Conservation (phyloP, 1,140 invertebrate genomes). For the Eriocheir sinensis region DNA sequence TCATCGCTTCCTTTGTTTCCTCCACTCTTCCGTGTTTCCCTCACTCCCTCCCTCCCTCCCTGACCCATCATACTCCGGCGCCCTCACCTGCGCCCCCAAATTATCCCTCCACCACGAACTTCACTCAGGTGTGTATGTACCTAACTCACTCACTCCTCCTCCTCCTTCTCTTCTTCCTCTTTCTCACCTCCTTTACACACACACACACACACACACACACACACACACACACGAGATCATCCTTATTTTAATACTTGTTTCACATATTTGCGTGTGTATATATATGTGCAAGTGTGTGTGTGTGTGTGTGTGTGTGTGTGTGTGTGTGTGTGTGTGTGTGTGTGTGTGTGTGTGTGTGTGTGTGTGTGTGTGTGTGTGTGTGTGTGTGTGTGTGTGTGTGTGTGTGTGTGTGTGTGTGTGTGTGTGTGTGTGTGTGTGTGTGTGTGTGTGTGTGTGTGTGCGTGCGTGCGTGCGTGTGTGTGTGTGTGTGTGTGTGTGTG, state of each 20-base stretch:
- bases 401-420: neutral
- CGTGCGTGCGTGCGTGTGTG: neutral
- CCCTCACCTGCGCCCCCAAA: neutral
- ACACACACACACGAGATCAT: neutral
- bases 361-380: neutral
- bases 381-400: neutral
- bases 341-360: neutral
- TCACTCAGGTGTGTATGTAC: neutral
- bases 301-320: neutral
- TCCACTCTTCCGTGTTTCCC: neutral
- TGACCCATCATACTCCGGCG: neutral
- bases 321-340: neutral
- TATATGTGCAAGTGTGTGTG: neutral
- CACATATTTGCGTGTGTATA: neutral
- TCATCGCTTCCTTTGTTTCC: no score
- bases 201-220: neutral
- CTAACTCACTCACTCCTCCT: neutral
- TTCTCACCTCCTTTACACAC: neutral
- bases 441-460: neutral
- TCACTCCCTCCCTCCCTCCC: neutral
- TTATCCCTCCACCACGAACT: constrained; percentile 2
- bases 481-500: neutral
- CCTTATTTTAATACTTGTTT: no score
- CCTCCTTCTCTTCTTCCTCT: neutral
- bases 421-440: neutral